Evolutionary conservation across 2,797 vertebrate species (phyloP).

Genomic region (Eulemur albifrons): DNA sequence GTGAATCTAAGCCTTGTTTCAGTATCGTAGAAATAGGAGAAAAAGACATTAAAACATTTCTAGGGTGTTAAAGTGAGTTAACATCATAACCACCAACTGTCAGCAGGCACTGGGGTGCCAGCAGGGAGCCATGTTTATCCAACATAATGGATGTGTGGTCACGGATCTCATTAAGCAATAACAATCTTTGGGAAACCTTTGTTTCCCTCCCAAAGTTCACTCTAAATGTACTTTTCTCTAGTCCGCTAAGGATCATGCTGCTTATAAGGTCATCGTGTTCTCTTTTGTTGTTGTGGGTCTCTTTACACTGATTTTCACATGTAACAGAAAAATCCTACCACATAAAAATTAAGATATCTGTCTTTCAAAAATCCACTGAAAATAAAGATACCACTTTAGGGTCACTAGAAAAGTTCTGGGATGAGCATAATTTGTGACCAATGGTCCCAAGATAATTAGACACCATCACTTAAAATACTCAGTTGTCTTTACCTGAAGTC

Average conservation of each 20-base stretch:
- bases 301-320: background rate
- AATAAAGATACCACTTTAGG: background rate
- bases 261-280: background rate
- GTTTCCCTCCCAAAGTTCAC: background rate
- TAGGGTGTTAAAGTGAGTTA: constrained; percentile 64
- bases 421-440: background rate
- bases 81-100: constrained; percentile 49
- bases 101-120: constrained; percentile 48
- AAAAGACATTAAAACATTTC: constrained; percentile 55
- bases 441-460: background rate
- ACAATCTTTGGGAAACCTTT: constrained; percentile 35
- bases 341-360: background rate
- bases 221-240: constrained; percentile 37
- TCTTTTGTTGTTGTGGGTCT: background rate
- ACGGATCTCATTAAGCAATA: constrained; percentile 73
- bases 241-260: background rate
- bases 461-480: background rate
- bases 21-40: constrained; percentile 64
- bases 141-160: constrained; percentile 51
- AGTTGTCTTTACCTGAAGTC: background rate
- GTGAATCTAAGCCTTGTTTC: constrained; percentile 43
- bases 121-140: constrained; percentile 61
- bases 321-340: background rate
- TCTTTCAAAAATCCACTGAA: constrained; percentile 14
- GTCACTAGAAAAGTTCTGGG: background rate